Base-by-base conservation (phyloP, 2,888 invertebrate genomes). In the Brachypalpus laphriformis region DNA sequence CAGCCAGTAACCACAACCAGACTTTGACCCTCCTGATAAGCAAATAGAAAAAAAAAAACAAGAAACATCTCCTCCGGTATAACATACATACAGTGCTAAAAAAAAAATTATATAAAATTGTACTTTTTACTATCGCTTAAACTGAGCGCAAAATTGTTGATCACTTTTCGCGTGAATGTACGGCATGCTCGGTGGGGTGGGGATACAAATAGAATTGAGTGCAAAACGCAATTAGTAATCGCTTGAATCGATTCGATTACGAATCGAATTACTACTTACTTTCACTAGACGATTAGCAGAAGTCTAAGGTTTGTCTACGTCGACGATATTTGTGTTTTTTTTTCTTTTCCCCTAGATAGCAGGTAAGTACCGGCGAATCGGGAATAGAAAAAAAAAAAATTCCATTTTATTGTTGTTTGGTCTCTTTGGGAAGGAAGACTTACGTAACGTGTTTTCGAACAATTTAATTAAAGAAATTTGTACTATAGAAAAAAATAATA, bases 11-110 rank as follows among this genome's bases (percentile, higher is more conserved):
- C 22, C 18, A 65, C 63, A 68, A 65, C 28, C 54, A 80, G 80
- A 83, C 83, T 83, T 83, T 83, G 83, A 83, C 74, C 83, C 70
- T 63, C 16, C 37, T 63, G 63, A 72, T 78, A 61, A 71, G 8
- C 28, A 70, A 75, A 70, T 9, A 56, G 31, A 28, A 72, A 49
- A 70, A 59, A 14, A 28, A 42, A 70, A 47, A 49, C n/a, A 7
- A 54, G 9, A 56, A 25, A 57, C 72, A n/a, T n/a, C 42, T 47
- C 76, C 42, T 63, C 20, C 56, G 22, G 18, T 31, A 51, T 51
- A 34, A 47, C 28, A 25, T 5, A 14, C 14, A 51, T 14, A 25
- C n/a, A 14, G 8, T 31, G 42, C 14, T n/a, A 47, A 42, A n/a
- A n/a, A 25, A 0, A 16, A 28, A 61, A 22, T 37, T 63, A 34